Conservation (phyloP, 2,113 vertebrate genomes). For the Macquaria australasica region DNA sequence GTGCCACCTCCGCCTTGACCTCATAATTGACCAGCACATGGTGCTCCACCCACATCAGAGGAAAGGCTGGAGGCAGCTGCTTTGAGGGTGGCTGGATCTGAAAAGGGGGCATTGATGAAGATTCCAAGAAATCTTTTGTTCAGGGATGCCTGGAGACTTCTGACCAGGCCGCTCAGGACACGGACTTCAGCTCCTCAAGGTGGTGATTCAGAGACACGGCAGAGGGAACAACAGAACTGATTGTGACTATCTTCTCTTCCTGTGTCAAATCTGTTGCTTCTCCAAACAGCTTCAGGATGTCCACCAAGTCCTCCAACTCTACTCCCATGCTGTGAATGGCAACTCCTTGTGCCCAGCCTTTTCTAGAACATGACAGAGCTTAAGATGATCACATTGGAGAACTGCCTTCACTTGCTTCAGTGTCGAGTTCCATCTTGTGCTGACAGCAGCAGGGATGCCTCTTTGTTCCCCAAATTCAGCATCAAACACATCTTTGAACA, state of each 20-base stretch:
- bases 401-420: constrained; percentile 27
- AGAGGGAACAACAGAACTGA: constrained; percentile 28
- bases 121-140: constrained; percentile 25
- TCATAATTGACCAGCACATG: constrained; percentile 17
- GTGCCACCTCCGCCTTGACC: neutral
- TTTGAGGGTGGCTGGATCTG: constrained; percentile 23
- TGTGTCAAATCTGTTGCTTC: constrained; percentile 31
- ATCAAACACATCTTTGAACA: constrained; percentile 19
- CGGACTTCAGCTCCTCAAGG: constrained; percentile 30
- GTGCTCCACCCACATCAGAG: neutral
- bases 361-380: constrained; percentile 6
- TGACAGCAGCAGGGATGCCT: constrained; percentile 21
- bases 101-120: constrained; percentile 19
- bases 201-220: constrained; percentile 20
- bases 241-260: constrained; percentile 3
- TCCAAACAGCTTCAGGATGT: constrained; percentile 17
- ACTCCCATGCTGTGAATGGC: constrained; percentile 5
- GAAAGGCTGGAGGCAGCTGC: constrained; percentile 14
- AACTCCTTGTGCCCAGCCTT: neutral
- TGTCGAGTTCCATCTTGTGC: constrained; percentile 16
- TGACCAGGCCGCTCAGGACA: constrained; percentile 17
- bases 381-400: constrained; percentile 7
- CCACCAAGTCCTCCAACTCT: constrained; percentile 14
- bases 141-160: constrained; percentile 10
- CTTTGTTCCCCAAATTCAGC: constrained; percentile 18